Conservation (phyloP, 2,797 vertebrate species). For the Acanthurus leucopareius region DNA sequence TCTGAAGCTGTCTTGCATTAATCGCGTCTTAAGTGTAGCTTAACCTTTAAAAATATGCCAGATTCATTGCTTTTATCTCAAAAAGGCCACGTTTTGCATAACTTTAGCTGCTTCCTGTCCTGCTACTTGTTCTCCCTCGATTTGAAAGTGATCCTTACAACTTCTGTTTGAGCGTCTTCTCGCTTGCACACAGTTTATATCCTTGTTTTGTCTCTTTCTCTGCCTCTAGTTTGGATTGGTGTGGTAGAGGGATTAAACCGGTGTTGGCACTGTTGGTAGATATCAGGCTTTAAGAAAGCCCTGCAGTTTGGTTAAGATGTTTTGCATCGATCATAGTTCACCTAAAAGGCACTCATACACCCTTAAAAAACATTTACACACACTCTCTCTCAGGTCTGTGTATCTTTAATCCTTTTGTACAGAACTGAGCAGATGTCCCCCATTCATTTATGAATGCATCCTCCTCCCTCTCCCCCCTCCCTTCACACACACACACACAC, state of each 20-base stretch:
- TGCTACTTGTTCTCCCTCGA: not conserved
- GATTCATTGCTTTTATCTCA: not conserved
- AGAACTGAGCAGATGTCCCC: slow-evolving; percentile 97
- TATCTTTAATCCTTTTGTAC: slow-evolving; percentile 93
- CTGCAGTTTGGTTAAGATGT: slow-evolving; percentile 71
- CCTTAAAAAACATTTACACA: slow-evolving; percentile 4
- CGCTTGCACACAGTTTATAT: not conserved
- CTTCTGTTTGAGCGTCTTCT: not conserved
- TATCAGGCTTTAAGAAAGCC: slow-evolving; percentile 44
- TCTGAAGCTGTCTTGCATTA: no score
- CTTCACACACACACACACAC: slow-evolving; percentile 53
- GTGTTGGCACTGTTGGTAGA: not conserved
- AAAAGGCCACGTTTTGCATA: not conserved
- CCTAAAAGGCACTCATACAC: not conserved
- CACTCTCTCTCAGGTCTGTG: slow-evolving; percentile 69
- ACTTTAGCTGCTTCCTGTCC: not conserved
- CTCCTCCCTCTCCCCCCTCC: slow-evolving; percentile 12
- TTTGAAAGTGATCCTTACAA: not conserved
- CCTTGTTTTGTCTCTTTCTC: not conserved
- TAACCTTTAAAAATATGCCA: not conserved
- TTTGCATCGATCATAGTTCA: slow-evolving; percentile 35
- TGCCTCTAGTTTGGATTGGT: slow-evolving; percentile 88
- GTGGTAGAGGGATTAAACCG: slow-evolving; percentile 58
- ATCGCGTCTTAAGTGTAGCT: no score
- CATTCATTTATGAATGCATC: slow-evolving; percentile 99